Evolutionary conservation across 2,797 vertebrate genomes (phyloP).

Genomic region (Scolopax bukidnonensis): DNA sequence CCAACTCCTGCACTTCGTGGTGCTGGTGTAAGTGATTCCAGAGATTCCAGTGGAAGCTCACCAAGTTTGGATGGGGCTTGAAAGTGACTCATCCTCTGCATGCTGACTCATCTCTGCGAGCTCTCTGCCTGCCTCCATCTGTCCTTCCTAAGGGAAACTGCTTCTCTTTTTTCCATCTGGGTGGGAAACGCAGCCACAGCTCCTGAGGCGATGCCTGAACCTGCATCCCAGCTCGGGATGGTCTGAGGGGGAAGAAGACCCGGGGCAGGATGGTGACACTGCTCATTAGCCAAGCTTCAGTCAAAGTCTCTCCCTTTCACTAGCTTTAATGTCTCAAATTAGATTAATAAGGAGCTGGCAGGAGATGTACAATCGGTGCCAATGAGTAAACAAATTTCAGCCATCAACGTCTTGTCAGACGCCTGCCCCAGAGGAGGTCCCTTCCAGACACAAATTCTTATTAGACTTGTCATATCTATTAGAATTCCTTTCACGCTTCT

Average conservation of each 20-base stretch:
- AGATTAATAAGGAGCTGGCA: slow-evolving; percentile 82
- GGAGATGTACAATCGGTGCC: slow-evolving; percentile 72
- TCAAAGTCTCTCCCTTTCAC: slow-evolving; percentile 38
- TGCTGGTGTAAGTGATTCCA: background rate
- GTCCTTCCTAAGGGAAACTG: background rate
- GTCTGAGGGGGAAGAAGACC: background rate
- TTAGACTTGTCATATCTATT: slow-evolving; percentile 98
- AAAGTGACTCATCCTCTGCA: accelerated
- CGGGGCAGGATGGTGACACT: slow-evolving; percentile 57
- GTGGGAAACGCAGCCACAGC: background rate
- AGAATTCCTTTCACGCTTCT: slow-evolving; percentile 95
- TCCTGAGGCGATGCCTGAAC: background rate
- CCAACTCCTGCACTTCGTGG: background rate
- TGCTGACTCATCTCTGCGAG: background rate
- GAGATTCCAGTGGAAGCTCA: background rate
- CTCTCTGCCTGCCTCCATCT: background rate
- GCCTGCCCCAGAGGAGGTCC: slow-evolving; percentile 85
- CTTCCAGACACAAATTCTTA: slow-evolving; percentile 87
- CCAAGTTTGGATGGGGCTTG: background rate
- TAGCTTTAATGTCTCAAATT: slow-evolving; percentile 78
- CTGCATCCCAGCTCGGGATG: background rate
- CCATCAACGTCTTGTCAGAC: slow-evolving; percentile 87
- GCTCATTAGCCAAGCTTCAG: slow-evolving; percentile 63
- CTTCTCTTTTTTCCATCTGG: background rate
- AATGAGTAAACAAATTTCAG: slow-evolving; percentile 84